phyloP scores from a whole-genome alignment of 2,888 invertebrate species.

The Drosophila stalkeri region DNA sequence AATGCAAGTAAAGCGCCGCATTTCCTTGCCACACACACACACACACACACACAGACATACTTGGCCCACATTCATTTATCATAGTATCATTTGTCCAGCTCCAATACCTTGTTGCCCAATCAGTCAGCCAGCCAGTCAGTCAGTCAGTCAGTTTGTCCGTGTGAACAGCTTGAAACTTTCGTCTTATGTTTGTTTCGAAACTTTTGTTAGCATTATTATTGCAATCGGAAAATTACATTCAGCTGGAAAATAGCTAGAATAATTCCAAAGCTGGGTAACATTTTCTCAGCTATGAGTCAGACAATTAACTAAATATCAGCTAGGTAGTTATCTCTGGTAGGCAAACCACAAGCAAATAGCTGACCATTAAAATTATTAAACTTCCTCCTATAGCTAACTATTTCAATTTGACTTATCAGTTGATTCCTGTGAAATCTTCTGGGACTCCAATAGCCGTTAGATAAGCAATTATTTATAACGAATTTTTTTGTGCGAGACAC shows the following conservation, averaged over 20 bases:
- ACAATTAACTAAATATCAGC: not conserved
- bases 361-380: not conserved
- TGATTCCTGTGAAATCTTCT: not conserved
- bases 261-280: not conserved
- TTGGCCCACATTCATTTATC: slow-evolving; percentile 48
- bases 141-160: too few relatives aligned
- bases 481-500: not conserved
- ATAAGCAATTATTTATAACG: not conserved
- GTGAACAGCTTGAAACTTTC: slow-evolving; percentile 3
- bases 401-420: slow-evolving; percentile 4
- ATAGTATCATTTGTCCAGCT: slow-evolving; percentile 46
- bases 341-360: not conserved
- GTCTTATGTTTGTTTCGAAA: not conserved
- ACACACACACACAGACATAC: not conserved
- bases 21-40: not conserved
- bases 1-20: slow-evolving; percentile 60
- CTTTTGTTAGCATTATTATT: not conserved
- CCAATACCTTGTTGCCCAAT: slow-evolving; percentile 38
- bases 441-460: not conserved
- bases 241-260: not conserved
- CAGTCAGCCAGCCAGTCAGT: slow-evolving; percentile 5
- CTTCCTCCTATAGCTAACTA: not conserved
- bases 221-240: not conserved
- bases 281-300: not conserved
- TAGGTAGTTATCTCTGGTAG: not conserved